These are phyloP conservation scores for Sparidentex hasta DNA, from an alignment of 2,797 vertebrate species.

Conservation along the genomic window DNA sequence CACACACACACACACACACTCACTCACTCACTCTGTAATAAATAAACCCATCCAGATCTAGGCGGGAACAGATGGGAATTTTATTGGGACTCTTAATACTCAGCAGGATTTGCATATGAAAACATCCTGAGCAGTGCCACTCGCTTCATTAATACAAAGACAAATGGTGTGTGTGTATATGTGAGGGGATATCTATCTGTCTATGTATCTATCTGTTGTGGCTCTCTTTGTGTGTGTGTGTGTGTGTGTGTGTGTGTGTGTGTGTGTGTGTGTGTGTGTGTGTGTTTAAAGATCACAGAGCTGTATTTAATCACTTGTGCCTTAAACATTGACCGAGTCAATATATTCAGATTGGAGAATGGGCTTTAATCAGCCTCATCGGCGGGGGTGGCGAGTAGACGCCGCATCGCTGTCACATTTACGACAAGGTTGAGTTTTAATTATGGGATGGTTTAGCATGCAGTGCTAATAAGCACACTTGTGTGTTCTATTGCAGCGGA, in stretches of 20 bases:
- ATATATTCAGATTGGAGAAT: slow-evolving; percentile 41
- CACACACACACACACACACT: slow-evolving; percentile 5
- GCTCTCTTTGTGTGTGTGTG: neutral
- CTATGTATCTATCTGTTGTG: neutral
- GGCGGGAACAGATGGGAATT: slow-evolving; percentile 51
- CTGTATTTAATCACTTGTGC: slow-evolving; percentile 31
- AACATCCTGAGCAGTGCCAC: slow-evolving; percentile 27
- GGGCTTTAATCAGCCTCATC: slow-evolving; percentile 37
- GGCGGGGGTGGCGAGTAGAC: neutral
- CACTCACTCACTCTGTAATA: slow-evolving; percentile 14
- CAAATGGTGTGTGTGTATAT: neutral
- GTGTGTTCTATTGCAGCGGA: slow-evolving; percentile 4
- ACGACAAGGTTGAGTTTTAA: slow-evolving; percentile 30
- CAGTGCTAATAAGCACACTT: slow-evolving; percentile 20
- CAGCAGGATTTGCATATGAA: slow-evolving; percentile 54
- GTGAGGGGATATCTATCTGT: neutral
- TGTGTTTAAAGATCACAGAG: slow-evolving; percentile 13
- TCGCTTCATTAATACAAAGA: slow-evolving; percentile 29
- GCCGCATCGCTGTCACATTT: slow-evolving; percentile 25
- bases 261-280: slow-evolving; percentile 7
- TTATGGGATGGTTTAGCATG: slow-evolving; percentile 48
- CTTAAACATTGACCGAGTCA: slow-evolving; percentile 36
- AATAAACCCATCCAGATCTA: slow-evolving; percentile 42
- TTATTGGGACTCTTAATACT: slow-evolving; percentile 43
- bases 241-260: neutral